Evolutionary conservation across 2,797 vertebrate species (phyloP), one percentile per base, ranked within the genome.

Genomic region (Aphelocoma californica): DNA sequence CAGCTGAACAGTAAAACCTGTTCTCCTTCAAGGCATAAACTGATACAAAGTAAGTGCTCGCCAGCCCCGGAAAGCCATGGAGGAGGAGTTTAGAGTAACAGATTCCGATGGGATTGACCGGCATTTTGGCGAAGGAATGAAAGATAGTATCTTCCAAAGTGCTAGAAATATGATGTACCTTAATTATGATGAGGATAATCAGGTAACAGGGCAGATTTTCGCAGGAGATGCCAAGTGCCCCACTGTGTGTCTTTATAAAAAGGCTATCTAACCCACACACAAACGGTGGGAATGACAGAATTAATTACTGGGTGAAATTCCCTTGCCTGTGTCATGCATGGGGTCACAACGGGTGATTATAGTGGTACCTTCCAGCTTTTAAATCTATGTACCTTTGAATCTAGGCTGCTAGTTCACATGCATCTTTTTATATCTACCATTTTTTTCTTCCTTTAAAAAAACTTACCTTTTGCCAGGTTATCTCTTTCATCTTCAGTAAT

Each of bases 81-180:
- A 50, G 24, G 31, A 45, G 44, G 29, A 38, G 21, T 69, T 69
- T 15, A 45, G 29, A 50, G 24, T 61, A 69, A 10, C 3, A 31
- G 44, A 4, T 19, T 90, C 11, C 0, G 1, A 31, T 67, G 9
- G 32, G 5, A 18, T 54, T 1, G 3, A 2, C 6, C 34, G 60
- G 14, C 69, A 84, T 80, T 83, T 38, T 73, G 69, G 25, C 8
- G 17, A 47, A 70, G 31, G 64, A 82, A 54, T 40, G 8, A 25
- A 67, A 53, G 40, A 7, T 21, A 36, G 0, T 60, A 13, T 16
- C 31, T 67, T 70, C 7, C 28, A 21, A 62, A 32, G 29, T 53
- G 48, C 64, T 64, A 48, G 8, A 81, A 84, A 14, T 60, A 18
- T 0, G 1, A 17, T 11, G 9, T 72, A 4, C 32, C 19, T 7